These are phyloP conservation scores for Chaetorhynchus papuensis DNA, from an alignment of 2,113 vertebrate species.

Conservation along the genomic window DNA sequence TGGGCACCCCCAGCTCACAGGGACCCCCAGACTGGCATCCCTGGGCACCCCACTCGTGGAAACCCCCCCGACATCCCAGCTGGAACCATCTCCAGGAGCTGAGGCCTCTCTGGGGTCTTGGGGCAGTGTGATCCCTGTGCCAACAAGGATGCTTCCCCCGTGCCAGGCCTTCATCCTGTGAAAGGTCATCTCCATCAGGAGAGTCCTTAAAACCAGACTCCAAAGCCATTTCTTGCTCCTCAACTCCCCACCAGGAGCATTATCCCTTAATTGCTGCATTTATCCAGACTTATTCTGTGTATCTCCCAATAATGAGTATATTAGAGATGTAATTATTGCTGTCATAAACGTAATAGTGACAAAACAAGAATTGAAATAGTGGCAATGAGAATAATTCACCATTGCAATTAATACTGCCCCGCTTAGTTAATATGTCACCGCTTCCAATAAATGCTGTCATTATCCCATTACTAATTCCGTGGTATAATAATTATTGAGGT, in stretches of 20 bases:
- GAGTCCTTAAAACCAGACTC: not conserved
- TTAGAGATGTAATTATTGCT: slow-evolving; percentile 67
- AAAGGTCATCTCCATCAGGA: not conserved
- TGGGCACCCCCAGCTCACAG: not conserved
- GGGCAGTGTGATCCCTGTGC: rapidly evolving
- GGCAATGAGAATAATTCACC: slow-evolving; percentile 61
- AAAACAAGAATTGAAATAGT: slow-evolving; percentile 63
- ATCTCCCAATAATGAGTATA: slow-evolving; percentile 61
- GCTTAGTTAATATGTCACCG: slow-evolving; percentile 37
- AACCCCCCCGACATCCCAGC: not conserved
- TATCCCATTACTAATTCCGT: slow-evolving; percentile 41
- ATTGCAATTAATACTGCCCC: slow-evolving; percentile 54
- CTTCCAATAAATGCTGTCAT: slow-evolving; percentile 63
- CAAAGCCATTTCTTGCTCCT: not conserved
- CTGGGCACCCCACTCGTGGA: rapidly evolving
- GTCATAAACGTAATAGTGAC: slow-evolving; percentile 63
- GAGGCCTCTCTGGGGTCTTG: not conserved
- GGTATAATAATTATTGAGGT: slow-evolving; percentile 45
- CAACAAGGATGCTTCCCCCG: rapidly evolving
- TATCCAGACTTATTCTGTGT: slow-evolving; percentile 56
- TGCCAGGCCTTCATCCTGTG: not conserved
- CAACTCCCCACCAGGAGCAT: slow-evolving; percentile 20
- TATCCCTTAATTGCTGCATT: slow-evolving; percentile 58
- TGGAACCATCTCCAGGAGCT: rapidly evolving
- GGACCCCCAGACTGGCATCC: not conserved